Evolutionary conservation across 2,888 invertebrate species (phyloP).

Genomic region (Nomada hirtipes): DNA sequence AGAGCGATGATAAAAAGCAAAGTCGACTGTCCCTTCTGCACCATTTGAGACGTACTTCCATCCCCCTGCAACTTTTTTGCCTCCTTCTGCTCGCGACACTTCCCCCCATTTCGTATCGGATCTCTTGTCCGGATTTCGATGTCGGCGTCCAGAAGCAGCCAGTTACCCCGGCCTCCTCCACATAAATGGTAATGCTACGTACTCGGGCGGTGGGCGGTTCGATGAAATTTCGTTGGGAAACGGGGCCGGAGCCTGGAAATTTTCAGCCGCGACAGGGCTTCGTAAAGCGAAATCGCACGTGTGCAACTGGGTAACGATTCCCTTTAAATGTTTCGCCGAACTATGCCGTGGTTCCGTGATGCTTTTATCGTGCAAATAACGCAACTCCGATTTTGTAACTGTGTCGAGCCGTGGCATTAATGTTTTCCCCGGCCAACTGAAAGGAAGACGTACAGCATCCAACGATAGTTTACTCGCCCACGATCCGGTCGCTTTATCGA

Average conservation of each 20-base stretch:
- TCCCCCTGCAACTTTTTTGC: constrained; percentile 27
- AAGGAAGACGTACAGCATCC: constrained; percentile 1
- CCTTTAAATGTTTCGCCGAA: no score
- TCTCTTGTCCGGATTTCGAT: constrained; percentile 59
- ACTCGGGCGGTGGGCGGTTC: not conserved
- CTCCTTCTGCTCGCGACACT: constrained; percentile 63
- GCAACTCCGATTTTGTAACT: not conserved
- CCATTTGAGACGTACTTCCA: constrained; percentile 49
- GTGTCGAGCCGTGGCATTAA: constrained; percentile 12
- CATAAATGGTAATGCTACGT: constrained; percentile 64
- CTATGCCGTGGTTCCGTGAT: not conserved
- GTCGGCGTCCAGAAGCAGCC: constrained; percentile 31
- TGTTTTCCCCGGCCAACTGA: not conserved
- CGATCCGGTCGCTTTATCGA: constrained; percentile 14
- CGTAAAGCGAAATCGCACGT: not conserved
- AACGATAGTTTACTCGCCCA: not conserved
- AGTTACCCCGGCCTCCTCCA: constrained; percentile 11
- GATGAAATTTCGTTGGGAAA: constrained; percentile 25
- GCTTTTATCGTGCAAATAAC: constrained; percentile 19
- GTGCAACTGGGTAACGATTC: not conserved
- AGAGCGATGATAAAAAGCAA: constrained; percentile 58
- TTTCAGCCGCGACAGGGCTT: not conserved
- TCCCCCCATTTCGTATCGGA: constrained; percentile 52
- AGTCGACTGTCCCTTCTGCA: constrained; percentile 8
- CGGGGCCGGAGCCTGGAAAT: constrained; percentile 5